phyloP scores from a whole-genome alignment of 2,888 invertebrate genomes.

The Hydraecia micacea region DNA sequence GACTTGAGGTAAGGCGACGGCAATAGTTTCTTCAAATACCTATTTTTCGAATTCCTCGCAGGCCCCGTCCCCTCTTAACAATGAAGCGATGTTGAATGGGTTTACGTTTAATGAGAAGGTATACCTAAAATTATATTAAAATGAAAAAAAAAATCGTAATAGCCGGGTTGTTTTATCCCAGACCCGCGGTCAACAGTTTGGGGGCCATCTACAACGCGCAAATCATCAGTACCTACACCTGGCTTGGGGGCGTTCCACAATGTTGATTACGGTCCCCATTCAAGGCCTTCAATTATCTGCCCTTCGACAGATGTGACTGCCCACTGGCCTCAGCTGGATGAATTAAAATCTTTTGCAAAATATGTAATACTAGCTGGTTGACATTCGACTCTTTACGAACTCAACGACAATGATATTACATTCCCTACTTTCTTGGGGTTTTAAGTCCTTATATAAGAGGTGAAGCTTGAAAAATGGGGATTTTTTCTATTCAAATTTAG shows the following conservation, averaged over 20 bases:
- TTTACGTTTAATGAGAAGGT: background rate
- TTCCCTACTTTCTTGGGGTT: background rate
- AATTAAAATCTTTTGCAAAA: conserved; percentile 31
- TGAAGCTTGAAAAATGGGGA: background rate
- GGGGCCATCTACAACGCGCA: background rate
- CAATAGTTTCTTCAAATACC: no score
- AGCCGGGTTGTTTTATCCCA: conserved; percentile 1
- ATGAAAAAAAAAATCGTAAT: background rate
- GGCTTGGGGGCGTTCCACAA: conserved; percentile 37
- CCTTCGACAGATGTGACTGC: conserved; percentile 51
- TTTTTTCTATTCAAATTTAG: background rate
- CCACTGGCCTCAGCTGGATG: conserved; percentile 38
- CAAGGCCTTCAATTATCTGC: conserved; percentile 28
- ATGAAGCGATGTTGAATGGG: background rate
- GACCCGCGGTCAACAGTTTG: background rate
- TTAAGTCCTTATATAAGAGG: background rate
- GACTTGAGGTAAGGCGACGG: no score
- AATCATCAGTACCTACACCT: conserved; percentile 44
- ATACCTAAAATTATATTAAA: background rate
- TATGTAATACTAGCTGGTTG: background rate
- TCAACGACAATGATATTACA: background rate
- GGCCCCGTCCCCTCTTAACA: no score
- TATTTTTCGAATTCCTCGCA: no score
- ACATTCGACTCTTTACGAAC: conserved; percentile 2
- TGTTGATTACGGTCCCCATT: conserved; percentile 41